Evolutionary conservation across 1,140 invertebrate genomes (phyloP), one percentile per base, ranked within the genome.

Genomic region (Pristionchus pacificus): DNA sequence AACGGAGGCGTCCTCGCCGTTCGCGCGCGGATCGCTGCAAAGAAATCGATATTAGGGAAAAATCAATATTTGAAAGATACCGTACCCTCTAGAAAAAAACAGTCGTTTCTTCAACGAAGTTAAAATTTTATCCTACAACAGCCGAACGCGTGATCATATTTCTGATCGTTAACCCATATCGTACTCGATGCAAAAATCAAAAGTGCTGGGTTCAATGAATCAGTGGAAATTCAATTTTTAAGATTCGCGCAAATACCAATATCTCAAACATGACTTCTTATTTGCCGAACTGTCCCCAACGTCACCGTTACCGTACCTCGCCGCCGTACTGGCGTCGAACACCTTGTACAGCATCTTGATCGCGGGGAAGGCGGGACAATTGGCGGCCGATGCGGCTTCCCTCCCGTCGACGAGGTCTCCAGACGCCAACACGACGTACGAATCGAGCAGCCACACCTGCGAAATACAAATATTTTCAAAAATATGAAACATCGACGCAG

Each of bases 281-380:
- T n/a, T n/a, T n/a, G n/a, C n/a, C n/a, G n/a, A n/a, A n/a, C n/a
- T n/a, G n/a, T n/a, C n/a, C n/a, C n/a, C n/a, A n/a, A n/a, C n/a
- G n/a, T n/a, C 63, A 2, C 13, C n/a, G 2, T 25, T 31, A 13
- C n/a, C 65, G 65, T n/a, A 80, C 78, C 60, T 61, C 25, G 61
- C 25, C 25, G 77, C 78, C 29, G 74, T 74, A 14, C 57, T 24
- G 2, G 31, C 49, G 59, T 80, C 77, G 68, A 78, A 80, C 19
- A 79, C 63, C 72, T 80, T 80, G 69, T 77, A 80, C 3, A 80
- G 60, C 27, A 80, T 62, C 70, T 80, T 80, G 1, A 80, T 58
- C 1, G 78, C 78, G 2, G 77, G 78, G 61, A 80, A 80, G 14
- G 77, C 67, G 24, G 24, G 55, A 27, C 19, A 49, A 49, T 10